phyloP scores from a whole-genome alignment of 64 coral and sea anemone species.

The Stichodactyla mertensii region DNA sequence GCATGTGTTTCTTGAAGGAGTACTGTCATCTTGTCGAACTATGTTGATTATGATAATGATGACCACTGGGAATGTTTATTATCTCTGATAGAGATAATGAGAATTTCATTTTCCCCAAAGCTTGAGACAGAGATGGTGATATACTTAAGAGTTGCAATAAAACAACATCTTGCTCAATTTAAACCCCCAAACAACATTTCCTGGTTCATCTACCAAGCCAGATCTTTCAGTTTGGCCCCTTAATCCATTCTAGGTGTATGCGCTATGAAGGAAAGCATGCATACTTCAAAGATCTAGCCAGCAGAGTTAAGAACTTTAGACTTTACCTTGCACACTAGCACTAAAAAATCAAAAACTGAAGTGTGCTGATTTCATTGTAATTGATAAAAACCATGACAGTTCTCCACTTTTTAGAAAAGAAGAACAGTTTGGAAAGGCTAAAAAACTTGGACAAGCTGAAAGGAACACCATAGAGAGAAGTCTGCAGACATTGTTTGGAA shows the following conservation, averaged over 20 bases:
- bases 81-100: slow-evolving; percentile 5
- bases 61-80: background rate
- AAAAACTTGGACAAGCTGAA: background rate
- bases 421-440: background rate
- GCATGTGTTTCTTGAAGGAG: slow-evolving; percentile 27
- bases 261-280: slow-evolving; percentile 26
- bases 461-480: no score
- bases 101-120: background rate
- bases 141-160: background rate
- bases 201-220: slow-evolving; percentile 17
- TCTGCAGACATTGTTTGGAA: no score
- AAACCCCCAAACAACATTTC: slow-evolving; percentile 27
- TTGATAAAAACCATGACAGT: background rate
- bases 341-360: slow-evolving; percentile 4
- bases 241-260: slow-evolving; percentile 20
- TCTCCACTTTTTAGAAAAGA: slow-evolving; percentile 9
- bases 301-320: slow-evolving; percentile 26
- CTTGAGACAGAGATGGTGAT: background rate
- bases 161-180: background rate
- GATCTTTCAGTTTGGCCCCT: slow-evolving; percentile 16
- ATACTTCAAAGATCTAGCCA: slow-evolving; percentile 41
- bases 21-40: background rate
- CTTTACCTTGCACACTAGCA: slow-evolving; percentile 8
- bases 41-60: background rate
- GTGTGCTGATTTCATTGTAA: background rate